Evolutionary conservation across 1,140 invertebrate genomes (phyloP), one percentile per base, ranked within the genome.

Genomic region (Sycobia sp.): DNA sequence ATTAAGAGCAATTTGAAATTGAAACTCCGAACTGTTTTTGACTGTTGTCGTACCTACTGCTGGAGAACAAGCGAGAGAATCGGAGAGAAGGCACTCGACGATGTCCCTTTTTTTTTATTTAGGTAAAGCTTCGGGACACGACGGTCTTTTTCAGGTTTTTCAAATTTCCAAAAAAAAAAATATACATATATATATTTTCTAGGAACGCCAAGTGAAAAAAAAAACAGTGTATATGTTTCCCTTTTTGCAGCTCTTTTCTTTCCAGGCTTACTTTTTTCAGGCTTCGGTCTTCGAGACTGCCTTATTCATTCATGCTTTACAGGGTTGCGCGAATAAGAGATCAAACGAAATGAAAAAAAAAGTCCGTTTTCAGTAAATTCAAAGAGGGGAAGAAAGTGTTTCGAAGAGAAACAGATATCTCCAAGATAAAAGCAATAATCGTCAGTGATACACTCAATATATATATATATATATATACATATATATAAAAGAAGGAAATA

Each of bases 201-300:
- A 65, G 62, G 55, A 58, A 63, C 54, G 32, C 32, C 38, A 23
- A 56, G 38, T 56, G 16, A 36, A 9, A 62, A 11, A 32, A 11
- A 32, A 7, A 32, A 7, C 32, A 74, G 75, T 69, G 72, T 67
- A 70, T 71, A 56, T 73, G 76, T 80, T 80, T 71, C 57, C 67
- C 66, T 67, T 68, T 75, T 77, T 78, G 73, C 80, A 81, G 79
- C 76, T 75, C 55, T 78, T 82, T 81, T 81, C 73, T 81, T 82
- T 81, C 72, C 80, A 81, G 79, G 79, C 77, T 73, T 73, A 58
- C 22, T 59, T 58, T 64, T 59, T 65, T 65, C 62, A 65, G 62
- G 62, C 55, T 65, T 50, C 47, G n/a, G 41, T 65, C 55, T 58
- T 51, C 55, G 36, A 64, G 47, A 58, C 23, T 64, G 49, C 61